A percentile compares a stretch with the other conserved stretches of the same genome.
These are phyloP conservation scores for Spisula subtruncata DNA, from an alignment of 2,888 invertebrate species.

Conservation along the genomic window DNA sequence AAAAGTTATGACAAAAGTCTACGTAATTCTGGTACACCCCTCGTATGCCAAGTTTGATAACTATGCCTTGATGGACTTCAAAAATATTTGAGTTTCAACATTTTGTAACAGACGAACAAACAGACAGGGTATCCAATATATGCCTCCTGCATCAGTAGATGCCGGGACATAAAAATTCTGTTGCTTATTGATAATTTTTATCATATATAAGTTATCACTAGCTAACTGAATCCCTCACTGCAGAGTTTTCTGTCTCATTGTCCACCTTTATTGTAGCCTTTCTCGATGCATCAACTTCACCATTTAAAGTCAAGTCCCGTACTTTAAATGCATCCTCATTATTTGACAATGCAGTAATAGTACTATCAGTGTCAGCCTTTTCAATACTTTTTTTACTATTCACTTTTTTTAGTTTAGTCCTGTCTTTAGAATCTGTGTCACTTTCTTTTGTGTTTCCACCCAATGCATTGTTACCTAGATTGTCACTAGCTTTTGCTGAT, in stretches of 20 bases:
- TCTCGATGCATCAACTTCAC: background rate
- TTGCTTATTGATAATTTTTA: no score
- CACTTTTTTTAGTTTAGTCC: conserved; percentile 34
- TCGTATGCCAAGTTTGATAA: no score
- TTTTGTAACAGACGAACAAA: no score
- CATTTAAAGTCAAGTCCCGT: conserved; percentile 11
- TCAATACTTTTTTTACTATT: conserved; percentile 35
- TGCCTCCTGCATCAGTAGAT: no score
- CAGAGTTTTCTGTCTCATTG: conserved; percentile 28
- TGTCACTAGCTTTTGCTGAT: conserved; percentile 18
- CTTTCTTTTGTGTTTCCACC: conserved; percentile 38
- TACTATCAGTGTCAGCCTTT: conserved; percentile 16
- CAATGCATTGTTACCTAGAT: background rate
- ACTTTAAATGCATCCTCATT: conserved; percentile 9
- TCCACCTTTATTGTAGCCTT: conserved; percentile 22
- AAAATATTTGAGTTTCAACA: no score
- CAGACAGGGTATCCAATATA: no score
- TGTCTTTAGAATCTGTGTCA: conserved; percentile 35
- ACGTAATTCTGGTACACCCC: no score
- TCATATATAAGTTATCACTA: conserved; percentile 25
- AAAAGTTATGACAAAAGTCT: no score
- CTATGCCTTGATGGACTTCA: no score
- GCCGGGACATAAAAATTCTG: no score
- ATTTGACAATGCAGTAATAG: background rate
- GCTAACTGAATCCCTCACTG: conserved; percentile 35